phyloP scores from a whole-genome alignment of 2,888 invertebrate species.

The Polydrusus cervinus region DNA sequence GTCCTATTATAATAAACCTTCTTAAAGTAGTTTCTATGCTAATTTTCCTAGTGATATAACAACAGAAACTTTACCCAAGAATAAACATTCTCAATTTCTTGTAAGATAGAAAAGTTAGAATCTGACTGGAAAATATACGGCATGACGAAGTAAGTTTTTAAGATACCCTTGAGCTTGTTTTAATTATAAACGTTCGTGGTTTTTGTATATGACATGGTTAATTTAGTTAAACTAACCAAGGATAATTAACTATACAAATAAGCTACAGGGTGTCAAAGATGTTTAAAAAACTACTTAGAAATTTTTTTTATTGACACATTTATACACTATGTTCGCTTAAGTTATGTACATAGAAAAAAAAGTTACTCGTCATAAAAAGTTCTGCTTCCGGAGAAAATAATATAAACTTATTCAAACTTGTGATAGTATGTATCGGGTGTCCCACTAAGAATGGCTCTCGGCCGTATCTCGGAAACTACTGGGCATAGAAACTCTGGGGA shows the following conservation, averaged over 20 bases:
- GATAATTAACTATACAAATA: not conserved
- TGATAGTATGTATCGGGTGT: too few species aligned
- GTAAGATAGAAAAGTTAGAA: conserved; percentile 39
- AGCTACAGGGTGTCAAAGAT: too few species aligned
- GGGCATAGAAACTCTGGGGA: too few species aligned
- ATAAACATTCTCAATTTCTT: conserved; percentile 45
- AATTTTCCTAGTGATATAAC: conserved; percentile 51
- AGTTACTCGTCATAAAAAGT: too few species aligned
- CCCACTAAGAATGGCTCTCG: too few species aligned
- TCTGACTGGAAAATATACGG: conserved; percentile 17
- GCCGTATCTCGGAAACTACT: too few species aligned
- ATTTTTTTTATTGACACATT: too few species aligned
- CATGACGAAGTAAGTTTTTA: conserved; percentile 21
- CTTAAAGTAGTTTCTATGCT: conserved; percentile 52
- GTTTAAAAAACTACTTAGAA: too few species aligned
- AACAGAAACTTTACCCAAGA: conserved; percentile 47
- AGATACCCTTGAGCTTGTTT: conserved; percentile 33
- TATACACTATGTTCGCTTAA: too few species aligned
- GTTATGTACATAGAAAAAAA: too few species aligned
- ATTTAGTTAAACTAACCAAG: not conserved
- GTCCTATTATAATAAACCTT: conserved; percentile 49
- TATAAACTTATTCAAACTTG: too few species aligned
- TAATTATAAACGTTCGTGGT: conserved; percentile 38
- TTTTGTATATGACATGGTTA: conserved; percentile 18
- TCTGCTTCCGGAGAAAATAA: too few species aligned